phyloP scores from a whole-genome alignment of 1,140 invertebrate genomes.

The Ceratina calcarata region DNA sequence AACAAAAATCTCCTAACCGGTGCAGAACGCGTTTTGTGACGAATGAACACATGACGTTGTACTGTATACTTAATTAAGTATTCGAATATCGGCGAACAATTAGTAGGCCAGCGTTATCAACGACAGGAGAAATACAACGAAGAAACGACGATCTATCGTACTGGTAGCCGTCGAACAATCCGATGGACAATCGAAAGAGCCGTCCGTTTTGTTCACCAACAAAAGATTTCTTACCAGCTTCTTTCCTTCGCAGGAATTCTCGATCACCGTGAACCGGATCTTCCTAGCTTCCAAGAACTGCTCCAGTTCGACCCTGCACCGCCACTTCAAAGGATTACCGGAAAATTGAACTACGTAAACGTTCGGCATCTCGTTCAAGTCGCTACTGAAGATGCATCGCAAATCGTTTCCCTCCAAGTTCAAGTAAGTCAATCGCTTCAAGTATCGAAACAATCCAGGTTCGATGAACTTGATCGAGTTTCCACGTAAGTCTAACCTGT shows the following conservation, averaged over 20 bases:
- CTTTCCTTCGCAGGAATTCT: conserved; percentile 67
- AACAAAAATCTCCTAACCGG: neutral
- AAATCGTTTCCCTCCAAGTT: conserved; percentile 68
- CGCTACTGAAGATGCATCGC: conserved; percentile 67
- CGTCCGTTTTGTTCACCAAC: conserved; percentile 51
- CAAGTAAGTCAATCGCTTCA: conserved; percentile 58
- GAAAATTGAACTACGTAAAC: conserved; percentile 62
- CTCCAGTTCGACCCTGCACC: conserved; percentile 66
- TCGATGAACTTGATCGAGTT: conserved; percentile 67
- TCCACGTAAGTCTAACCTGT: conserved; percentile 63
- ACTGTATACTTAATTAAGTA: conserved; percentile 31
- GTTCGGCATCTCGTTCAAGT: conserved; percentile 56
- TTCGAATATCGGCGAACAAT: neutral
- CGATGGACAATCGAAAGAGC: conserved; percentile 28
- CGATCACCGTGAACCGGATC: conserved; percentile 63
- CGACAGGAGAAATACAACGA: neutral
- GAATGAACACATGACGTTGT: conserved; percentile 35
- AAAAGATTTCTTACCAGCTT: conserved; percentile 60
- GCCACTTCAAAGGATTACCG: conserved; percentile 69
- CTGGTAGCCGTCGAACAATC: conserved; percentile 33
- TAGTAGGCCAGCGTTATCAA: neutral
- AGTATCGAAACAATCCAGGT: conserved; percentile 53
- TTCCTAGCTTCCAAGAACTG: conserved; percentile 64
- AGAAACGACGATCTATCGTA: neutral
- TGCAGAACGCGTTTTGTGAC: neutral